phyloP scores from a whole-genome alignment of 2,113 vertebrate species.

The Ictalurus furcatus region DNA sequence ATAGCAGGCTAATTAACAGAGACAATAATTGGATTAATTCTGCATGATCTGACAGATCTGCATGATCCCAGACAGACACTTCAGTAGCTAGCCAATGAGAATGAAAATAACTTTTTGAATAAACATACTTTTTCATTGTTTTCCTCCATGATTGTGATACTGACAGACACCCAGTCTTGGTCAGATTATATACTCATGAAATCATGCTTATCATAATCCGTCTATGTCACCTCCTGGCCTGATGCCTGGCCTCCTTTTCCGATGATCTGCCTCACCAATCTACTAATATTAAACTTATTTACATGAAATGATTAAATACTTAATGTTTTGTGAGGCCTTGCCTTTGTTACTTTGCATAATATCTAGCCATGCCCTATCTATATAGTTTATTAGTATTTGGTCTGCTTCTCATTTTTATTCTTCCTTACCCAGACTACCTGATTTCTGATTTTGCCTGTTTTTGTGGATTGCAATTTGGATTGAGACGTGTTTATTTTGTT shows the following conservation, averaged over 20 bases:
- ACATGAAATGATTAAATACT: neutral
- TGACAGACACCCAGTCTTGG: neutral
- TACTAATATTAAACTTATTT: neutral
- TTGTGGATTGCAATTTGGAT: neutral
- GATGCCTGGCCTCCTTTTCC: neutral
- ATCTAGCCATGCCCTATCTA: neutral
- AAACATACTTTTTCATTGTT: conserved; percentile 19
- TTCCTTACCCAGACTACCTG: neutral
- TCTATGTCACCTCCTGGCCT: neutral
- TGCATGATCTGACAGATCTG: conserved; percentile 47
- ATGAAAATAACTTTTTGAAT: conserved; percentile 21
- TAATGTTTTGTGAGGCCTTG: neutral
- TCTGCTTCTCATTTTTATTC: neutral
- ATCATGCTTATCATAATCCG: neutral
- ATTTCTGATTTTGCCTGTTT: neutral
- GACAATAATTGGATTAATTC: conserved; percentile 55
- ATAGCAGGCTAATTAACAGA: conserved; percentile 54
- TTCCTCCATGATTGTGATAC: conserved; percentile 5
- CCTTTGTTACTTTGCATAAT: neutral
- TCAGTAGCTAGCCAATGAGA: conserved; percentile 40
- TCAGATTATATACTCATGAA: neutral
- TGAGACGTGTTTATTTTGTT: neutral
- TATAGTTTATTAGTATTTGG: neutral
- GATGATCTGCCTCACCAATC: neutral
- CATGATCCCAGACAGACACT: conserved; percentile 41